Conservation (phyloP, 2,113 vertebrate genomes). For the Glareola pratincola region DNA sequence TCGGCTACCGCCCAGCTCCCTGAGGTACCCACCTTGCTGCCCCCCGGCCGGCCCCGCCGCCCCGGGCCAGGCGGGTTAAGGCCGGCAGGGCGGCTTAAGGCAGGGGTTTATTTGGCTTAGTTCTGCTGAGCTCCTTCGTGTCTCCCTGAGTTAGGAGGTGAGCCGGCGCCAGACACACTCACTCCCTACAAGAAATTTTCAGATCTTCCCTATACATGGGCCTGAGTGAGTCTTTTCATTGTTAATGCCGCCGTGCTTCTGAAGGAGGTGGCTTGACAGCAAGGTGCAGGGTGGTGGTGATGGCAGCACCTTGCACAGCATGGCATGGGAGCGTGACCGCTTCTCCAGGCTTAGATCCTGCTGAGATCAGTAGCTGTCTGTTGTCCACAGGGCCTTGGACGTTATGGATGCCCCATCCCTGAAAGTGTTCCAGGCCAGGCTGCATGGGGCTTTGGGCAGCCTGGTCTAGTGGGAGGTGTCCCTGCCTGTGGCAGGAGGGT, state of each 20-base stretch:
- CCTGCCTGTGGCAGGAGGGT: too few species aligned
- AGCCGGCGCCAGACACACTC: accelerated
- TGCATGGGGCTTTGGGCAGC: too few species aligned
- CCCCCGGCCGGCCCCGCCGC: too few species aligned
- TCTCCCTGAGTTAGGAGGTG: accelerated
- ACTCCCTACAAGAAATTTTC: background rate
- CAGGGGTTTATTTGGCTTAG: accelerated
- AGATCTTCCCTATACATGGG: accelerated
- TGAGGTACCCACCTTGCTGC: background rate
- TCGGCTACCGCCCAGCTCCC: background rate
- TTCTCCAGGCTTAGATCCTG: too few species aligned
- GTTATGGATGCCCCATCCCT: too few species aligned
- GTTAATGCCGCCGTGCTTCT: accelerated
- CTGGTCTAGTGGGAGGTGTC: too few species aligned
- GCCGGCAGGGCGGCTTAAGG: accelerated
- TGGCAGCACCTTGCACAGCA: background rate
- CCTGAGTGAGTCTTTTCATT: background rate
- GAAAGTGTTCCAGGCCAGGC: too few species aligned
- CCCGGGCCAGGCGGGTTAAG: accelerated
- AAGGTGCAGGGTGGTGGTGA: background rate
- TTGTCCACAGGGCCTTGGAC: background rate
- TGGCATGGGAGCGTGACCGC: accelerated
- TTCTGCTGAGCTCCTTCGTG: background rate
- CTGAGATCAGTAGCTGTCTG: accelerated
- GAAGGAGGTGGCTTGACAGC: background rate